Evolutionary conservation across 2,888 invertebrate genomes (phyloP), one percentile per base, ranked within the genome.

Genomic region (Drosophila ustulata): DNA sequence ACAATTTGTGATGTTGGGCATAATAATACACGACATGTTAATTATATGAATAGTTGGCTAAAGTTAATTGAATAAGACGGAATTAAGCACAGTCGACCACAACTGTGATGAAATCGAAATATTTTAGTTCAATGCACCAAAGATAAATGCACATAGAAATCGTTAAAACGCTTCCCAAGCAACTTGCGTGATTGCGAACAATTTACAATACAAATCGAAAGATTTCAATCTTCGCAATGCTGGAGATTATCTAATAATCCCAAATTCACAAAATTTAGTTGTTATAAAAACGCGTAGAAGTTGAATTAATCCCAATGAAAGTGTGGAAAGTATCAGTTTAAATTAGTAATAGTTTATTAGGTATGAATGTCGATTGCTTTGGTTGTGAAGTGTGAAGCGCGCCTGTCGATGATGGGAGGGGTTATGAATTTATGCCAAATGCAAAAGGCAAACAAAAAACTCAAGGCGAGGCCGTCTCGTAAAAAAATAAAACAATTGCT

Each of bases 391-490:
- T 41, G 32, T n/a, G 25, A 18, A 26, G 55, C 23, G 55, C 32
- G 30, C 55, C 43, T 45, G 55, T 34, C 43, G 23, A 32, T 30
- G 23, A 23, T 45, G 55, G 25, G 55, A 45, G 43, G 43, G 55
- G 43, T 55, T 30, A 26, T 47, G 64, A 72, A 71, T 75, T 74
- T 53, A 66, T 74, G 52, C 66, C 68, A 80, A 83, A 71, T 69
- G 55, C 78, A 79, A 88, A 64, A 65, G 55, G 52, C 66, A 75
- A 75, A 66, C 68, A 72, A 47, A 73, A 73, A 47, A 68, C 49
- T 77, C 87, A 73, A 86, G 82, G 89, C 80, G 63, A 55, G 64
- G 69, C 69, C 45, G 39, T 41, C 52, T 50, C 39, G 50, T 34
- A 43, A 56, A 58, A 62, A 47, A 41, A 47, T 8, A 61, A 50